Conservation (phyloP, 2,797 vertebrate species). For the Sphaeramia orbicularis region DNA sequence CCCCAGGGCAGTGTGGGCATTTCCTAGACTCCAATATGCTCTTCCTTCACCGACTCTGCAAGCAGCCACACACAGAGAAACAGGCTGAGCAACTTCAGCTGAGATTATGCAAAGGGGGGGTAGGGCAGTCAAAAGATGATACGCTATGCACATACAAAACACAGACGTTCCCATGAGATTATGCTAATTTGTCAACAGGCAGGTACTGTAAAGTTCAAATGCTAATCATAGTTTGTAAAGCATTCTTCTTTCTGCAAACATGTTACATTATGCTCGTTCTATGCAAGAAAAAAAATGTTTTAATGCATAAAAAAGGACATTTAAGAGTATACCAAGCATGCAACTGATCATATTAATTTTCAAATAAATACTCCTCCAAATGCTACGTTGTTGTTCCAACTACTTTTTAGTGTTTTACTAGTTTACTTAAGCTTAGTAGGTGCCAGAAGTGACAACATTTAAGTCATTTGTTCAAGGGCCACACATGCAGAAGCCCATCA, state of each 20-base stretch:
- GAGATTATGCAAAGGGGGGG: constrained; percentile 45
- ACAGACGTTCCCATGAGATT: not conserved
- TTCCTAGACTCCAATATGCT: constrained; percentile 98
- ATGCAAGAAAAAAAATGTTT: too few species aligned
- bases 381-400: not conserved
- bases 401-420: not conserved
- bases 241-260: too few species aligned
- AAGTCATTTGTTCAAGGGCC: constrained; percentile 24
- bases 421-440: constrained; percentile 3
- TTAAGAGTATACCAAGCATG: too few species aligned
- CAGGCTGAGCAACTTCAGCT: constrained; percentile 12
- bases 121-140: constrained; percentile 20
- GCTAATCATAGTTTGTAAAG: too few species aligned
- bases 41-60: constrained; percentile 95
- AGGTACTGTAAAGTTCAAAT: too few species aligned
- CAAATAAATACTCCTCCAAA: not conserved
- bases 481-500: constrained; percentile 17
- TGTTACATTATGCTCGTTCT: too few species aligned
- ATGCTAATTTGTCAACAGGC: not conserved
- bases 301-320: too few species aligned
- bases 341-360: too few species aligned
- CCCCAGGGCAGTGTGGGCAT: constrained; percentile 95
- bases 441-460: constrained; percentile 14
- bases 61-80: not conserved
- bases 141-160: not conserved